A percentile compares a stretch with the other conserved stretches of the same genome.
Evolutionary conservation across 2,797 vertebrate genomes (phyloP).

Genomic region (Naso thynnoides): DNA sequence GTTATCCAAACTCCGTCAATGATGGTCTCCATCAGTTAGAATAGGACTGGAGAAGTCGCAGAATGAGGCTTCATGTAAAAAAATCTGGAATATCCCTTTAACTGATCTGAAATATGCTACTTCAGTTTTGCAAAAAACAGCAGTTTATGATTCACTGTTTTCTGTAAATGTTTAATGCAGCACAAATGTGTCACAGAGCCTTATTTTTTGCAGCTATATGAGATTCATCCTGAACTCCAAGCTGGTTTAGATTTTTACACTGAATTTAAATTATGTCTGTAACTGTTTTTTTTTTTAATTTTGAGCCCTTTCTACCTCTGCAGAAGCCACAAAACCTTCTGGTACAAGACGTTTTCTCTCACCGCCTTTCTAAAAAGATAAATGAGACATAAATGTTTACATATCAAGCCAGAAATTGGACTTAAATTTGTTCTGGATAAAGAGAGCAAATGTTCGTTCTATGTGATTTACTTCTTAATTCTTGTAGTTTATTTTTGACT

Average conservation of each 20-base stretch:
- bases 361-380: background rate
- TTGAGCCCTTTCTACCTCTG: conserved; percentile 13
- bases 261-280: background rate
- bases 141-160: too few relatives aligned
- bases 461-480: background rate
- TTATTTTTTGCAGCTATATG: background rate
- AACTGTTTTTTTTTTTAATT: background rate
- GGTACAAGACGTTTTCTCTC: background rate
- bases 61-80: too few relatives aligned
- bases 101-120: too few relatives aligned
- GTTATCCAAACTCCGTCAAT: too few relatives aligned
- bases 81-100: too few relatives aligned
- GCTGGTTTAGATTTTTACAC: background rate
- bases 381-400: conserved; percentile 1
- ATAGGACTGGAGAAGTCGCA: too few relatives aligned
- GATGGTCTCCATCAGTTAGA: too few relatives aligned
- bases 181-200: background rate
- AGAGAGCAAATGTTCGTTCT: background rate
- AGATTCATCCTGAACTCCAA: background rate
- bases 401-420: background rate
- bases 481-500: background rate
- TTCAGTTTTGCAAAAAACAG: too few relatives aligned
- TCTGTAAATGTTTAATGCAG: too few relatives aligned
- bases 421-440: background rate
- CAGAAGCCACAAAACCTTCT: background rate